These are phyloP conservation scores for Phallusia fumigata DNA, from an alignment of 23 tunicate genomes.

Conservation along the genomic window DNA sequence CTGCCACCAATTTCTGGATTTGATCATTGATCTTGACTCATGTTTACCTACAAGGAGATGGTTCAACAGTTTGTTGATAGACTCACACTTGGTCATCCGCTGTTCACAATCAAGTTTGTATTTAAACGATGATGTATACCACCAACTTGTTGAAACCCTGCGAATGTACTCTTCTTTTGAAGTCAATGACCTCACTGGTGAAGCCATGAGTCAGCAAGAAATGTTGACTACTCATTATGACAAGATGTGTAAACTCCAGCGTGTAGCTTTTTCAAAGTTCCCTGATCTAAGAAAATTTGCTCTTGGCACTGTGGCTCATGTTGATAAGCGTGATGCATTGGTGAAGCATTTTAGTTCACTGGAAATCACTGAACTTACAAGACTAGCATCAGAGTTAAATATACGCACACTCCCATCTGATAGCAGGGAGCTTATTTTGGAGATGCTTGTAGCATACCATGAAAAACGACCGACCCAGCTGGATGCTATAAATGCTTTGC, in stretches of 20 bases:
- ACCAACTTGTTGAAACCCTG: conserved; percentile 80
- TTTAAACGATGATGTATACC: conserved; percentile 88
- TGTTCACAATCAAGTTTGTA: conserved; percentile 74
- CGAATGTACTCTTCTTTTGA: conserved; percentile 84
- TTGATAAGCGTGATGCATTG: conserved; percentile 67
- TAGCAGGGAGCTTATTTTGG: conserved; percentile 57
- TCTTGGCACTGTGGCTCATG: conserved; percentile 59
- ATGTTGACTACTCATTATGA: conserved; percentile 83
- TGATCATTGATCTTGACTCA: conserved; percentile 91
- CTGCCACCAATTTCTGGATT: conserved; percentile 92
- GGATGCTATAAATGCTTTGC: conserved; percentile 87
- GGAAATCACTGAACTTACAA: conserved; percentile 49
- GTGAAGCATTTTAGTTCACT: conserved; percentile 46
- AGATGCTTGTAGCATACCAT: conserved; percentile 77
- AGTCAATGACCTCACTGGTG: conserved; percentile 94
- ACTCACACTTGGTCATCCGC: conserved; percentile 78
- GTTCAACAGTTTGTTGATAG: conserved; percentile 75
- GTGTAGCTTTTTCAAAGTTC: conserved; percentile 83
- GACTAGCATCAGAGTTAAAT: conserved; percentile 38
- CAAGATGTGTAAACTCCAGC: conserved; percentile 68
- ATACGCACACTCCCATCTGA: conserved; percentile 52
- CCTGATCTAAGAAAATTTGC: conserved; percentile 63
- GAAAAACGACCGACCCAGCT: conserved; percentile 86
- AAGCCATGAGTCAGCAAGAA: conserved; percentile 86
- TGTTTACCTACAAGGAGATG: conserved; percentile 89